Evolutionary conservation across 1,140 invertebrate genomes (phyloP).

Genomic region (Yoshiicerus persimilis): DNA sequence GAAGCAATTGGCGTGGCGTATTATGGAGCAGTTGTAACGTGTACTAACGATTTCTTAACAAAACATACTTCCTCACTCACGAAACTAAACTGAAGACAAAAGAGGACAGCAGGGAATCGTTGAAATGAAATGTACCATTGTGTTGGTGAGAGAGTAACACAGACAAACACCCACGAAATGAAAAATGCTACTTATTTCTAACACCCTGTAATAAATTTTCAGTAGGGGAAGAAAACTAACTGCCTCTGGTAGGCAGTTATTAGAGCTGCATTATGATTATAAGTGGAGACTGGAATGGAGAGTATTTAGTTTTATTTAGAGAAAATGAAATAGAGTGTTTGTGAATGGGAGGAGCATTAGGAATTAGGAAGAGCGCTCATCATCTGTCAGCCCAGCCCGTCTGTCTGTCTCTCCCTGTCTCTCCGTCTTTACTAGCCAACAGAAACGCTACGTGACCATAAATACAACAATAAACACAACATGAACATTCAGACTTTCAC

Average conservation of each 20-base stretch:
- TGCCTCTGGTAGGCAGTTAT: neutral
- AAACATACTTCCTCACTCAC: neutral
- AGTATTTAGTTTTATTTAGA: neutral
- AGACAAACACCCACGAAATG: neutral
- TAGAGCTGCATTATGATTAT: neutral
- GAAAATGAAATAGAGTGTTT: neutral
- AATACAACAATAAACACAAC: constrained; percentile 14
- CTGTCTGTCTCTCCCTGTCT: neutral
- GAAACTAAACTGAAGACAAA: no score
- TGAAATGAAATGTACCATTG: neutral
- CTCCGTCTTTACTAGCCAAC: neutral
- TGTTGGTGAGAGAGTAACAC: no score
- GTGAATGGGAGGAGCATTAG: neutral
- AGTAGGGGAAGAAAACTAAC: neutral
- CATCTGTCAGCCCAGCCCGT: neutral
- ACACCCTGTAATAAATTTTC: neutral
- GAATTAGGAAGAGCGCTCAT: neutral
- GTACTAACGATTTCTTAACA: neutral
- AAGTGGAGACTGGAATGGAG: neutral
- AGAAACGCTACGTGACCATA: neutral
- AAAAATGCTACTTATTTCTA: neutral
- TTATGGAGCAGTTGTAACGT: neutral
- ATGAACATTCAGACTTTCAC: neutral
- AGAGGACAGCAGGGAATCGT: neutral
- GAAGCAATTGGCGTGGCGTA: no score